These are phyloP conservation scores for Montifringilla adamsi DNA, from an alignment of 2,113 vertebrate genomes.

Conservation along the genomic window DNA sequence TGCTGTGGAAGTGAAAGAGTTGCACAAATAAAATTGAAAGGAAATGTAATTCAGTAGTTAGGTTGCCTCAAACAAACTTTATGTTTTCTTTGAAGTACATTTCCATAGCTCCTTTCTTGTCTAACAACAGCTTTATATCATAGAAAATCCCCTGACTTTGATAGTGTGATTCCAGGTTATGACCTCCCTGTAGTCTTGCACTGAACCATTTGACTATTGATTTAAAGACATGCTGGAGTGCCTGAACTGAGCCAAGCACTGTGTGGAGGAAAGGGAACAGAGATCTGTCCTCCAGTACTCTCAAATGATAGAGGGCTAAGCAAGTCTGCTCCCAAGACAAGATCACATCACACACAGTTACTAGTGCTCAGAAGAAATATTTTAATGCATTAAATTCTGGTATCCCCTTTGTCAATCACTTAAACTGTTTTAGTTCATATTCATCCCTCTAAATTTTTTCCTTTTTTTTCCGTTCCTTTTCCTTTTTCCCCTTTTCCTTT, in stretches of 20 bases:
- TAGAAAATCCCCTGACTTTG: background rate
- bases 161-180: background rate
- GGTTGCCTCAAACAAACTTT: background rate
- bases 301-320: background rate
- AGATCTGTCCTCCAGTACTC: background rate
- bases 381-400: background rate
- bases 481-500: background rate
- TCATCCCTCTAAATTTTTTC: background rate
- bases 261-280: background rate
- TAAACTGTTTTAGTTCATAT: background rate
- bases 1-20: accelerated
- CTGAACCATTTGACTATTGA: background rate
- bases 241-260: background rate
- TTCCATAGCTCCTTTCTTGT: background rate
- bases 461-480: too few species aligned
- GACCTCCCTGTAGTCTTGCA: background rate
- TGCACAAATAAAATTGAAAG: background rate
- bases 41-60: background rate
- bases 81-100: background rate
- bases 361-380: background rate
- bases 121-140: background rate
- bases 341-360: background rate
- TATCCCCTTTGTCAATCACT: background rate
- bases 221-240: background rate
- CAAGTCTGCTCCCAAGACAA: background rate